Base-by-base conservation (phyloP, 2,797 vertebrate genomes). In the Poecilia wingei region DNA sequence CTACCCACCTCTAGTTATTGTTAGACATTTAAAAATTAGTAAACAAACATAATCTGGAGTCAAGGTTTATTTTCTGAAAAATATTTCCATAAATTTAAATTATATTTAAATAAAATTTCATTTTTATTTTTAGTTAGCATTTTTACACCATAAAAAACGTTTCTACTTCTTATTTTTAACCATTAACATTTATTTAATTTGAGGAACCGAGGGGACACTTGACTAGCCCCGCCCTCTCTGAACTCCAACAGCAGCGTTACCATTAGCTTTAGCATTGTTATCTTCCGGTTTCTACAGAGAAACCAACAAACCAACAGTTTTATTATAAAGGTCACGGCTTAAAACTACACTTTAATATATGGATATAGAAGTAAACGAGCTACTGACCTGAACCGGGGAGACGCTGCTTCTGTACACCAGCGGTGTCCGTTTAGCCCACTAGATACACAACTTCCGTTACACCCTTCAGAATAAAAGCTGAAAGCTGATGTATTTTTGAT, bases 381-480 rank as follows among this genome's bases (percentile, higher is more conserved):
- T 1, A 10, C 70, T 69, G 49, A 77, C 28, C 75, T 53, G 57
- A 36, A 9, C 41, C 49, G 6, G 4, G 46, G 49, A 36, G 25
- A 25, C 36, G 49, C 49, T 47, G 4, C 14, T 41, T 57, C 39
- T 4, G 6, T 22, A 72, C 20, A 43, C 20, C 36, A 0, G 55
- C 39, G 16, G 61, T 64, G 25, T 6, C 53, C 6, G 74, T 12
- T 36, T 33, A 31, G 46, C 20, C 4, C 3, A 31, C 3, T 2
- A 31, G 20, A 28, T 13, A 2, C 46, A 8, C 71, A 2, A 69
- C 46, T 74, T 81, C 80, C 80, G 41, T 33, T 57, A 5, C 7
- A 0, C 14, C 25, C 61, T 77, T 74, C 71, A 77, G 14, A 77
- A 43, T 77, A 82, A 82, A 81, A 77, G 59, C 6, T 39, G 20